Evolutionary conservation across 2,888 invertebrate genomes (phyloP), one percentile per base, ranked within the genome.

Genomic region (Sinodicranocentrus sp.): DNA sequence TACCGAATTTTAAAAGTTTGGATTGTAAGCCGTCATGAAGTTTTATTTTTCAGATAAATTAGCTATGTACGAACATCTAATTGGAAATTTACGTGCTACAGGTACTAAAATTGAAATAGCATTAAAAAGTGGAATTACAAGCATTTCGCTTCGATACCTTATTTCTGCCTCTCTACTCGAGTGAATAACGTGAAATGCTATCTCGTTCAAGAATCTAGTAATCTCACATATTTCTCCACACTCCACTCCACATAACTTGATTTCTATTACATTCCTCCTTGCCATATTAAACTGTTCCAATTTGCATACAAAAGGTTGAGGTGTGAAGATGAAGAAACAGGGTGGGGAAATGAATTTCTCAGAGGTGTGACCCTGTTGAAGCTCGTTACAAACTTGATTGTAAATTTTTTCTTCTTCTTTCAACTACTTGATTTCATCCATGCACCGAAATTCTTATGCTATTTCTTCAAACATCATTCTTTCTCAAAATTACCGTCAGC

Each of bases 351-450:
- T 5, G 10, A 25, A 59, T 59, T 59, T 59, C 15, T 25, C 1
- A 25, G 68, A 80, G 80, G 80, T 80, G 80, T 80, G 80, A 80
- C 80, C 67, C 33, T 73, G 80, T 80, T 80, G 80, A 80, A 57
- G 80, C 57, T 54, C 19, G 73, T 39, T 71, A 72, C 61, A 73
- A 80, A 72, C 72, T 67, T 57, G 80, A 44, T 67, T 80, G 25
- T 67, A 73, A 52, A 67, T 72, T 73, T 25, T 48, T 10, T 13
- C 5, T 10, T 3, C 48, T 48, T 3, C 25, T 48, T 10, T 13
- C 5, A 48, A 17, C 48, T 48, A 13, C 25, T 57, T 57, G 19
- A 8, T 5, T 59, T 26, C 25, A 10, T 48, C 59, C 26, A 59
- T 59, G 10, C 26, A 48, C 15, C 39, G 8, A 39, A 6, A 39